Base-by-base conservation (phyloP, 2,797 vertebrate genomes). In the Poeciliopsis presidionis region DNA sequence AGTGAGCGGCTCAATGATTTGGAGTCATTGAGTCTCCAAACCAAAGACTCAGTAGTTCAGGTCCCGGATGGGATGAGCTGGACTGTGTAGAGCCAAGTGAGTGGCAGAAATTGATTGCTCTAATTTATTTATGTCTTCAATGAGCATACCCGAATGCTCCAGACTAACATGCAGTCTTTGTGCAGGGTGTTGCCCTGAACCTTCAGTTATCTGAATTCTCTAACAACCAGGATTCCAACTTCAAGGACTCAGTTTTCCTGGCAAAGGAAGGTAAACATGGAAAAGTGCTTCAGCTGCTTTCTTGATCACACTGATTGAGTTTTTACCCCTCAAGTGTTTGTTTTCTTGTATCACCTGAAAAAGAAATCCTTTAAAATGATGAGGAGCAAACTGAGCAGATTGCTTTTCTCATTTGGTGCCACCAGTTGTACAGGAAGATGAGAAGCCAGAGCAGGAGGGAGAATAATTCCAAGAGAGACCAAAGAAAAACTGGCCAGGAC, bases 221-320 rank as follows among this genome's bases (percentile, higher is more conserved):
- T 46, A 12, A 36, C 12, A 20, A n/a, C 36, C 53, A 74, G 22
- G 73, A 22, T 18, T 59, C 53, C 20, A 43, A 20, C 22, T 74
- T 39, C 22, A 45, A 74, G 55, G 41, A 59, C 14, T 36, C 28
- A 74, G 55, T 22, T 43, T 43, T 39, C 53, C 36, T 74, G 39
- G 53, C 53, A 45, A 74, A 46, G 9, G 22, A 11, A 55, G 51
- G 51, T 12, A 57, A 73, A 74, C 53, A 43, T 45, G 41, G 39
- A 30, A 12, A n/a, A 59, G 13, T 16, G 4, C 14, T 74, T 73
- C 41, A 59, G 39, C n/a, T 74, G 73, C 39, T 61, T 45, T 74
- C 73, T 61, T 61, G 55, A 74, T 57, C 49, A 39, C 72, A 74
- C 36, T 41, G 36, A 74, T 30, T 18, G 41, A n/a, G 33, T 73